Base-by-base conservation (phyloP, 23 tunicate species). In the Clavelina lepadiformis region DNA sequence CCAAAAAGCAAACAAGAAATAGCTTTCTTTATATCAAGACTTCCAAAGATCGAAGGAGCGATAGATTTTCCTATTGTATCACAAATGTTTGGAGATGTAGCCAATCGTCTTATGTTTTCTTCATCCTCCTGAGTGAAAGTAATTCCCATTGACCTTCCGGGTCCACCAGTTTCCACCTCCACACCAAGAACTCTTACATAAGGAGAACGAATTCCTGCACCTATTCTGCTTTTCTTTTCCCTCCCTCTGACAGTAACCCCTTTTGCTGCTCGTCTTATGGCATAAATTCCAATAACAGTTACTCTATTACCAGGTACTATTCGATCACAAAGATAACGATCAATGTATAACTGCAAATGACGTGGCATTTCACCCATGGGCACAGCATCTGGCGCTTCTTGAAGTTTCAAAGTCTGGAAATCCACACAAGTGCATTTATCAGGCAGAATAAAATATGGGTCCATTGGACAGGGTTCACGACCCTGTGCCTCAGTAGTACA, bases 281-380 rank as follows among this genome's bases (percentile, higher is more conserved):
- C 60, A 66, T 86, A 94, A 18, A 94, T 76, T 3, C 99, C 99
- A 35, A 89, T 86, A 22, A 94, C 56, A 21, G 89, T 86, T 6
- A 94, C 74, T 65, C 91, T 75, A 58, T 94, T 94, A 22, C 99
- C 99, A 33, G 99, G 99, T 3, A 94, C 99, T 22, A 94, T 78
- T 38, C 87, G 71, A 52, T 94, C 99, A 35, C 94, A 89, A 32
- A 94, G 52, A 37, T 74, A 78, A 3, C 99, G 95, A 46, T 94
- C 99, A 23, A 94, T 68, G 52, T 86, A 94, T 13, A 94, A 73
- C 33, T 82, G 96, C 33, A 94, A 67, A 41, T 94, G 99, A 18
- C 99, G 76, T 25, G 99, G 99, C 99, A 94, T 94, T 57, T 94
- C 99, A 19, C 96, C 99, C 69, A 85, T 84, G 2, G 99, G 99